A percentile compares a stretch with the other conserved stretches of the same genome.
Conservation (phyloP, 1,140 invertebrate genomes). For the Yoshiicerus persimilis region DNA sequence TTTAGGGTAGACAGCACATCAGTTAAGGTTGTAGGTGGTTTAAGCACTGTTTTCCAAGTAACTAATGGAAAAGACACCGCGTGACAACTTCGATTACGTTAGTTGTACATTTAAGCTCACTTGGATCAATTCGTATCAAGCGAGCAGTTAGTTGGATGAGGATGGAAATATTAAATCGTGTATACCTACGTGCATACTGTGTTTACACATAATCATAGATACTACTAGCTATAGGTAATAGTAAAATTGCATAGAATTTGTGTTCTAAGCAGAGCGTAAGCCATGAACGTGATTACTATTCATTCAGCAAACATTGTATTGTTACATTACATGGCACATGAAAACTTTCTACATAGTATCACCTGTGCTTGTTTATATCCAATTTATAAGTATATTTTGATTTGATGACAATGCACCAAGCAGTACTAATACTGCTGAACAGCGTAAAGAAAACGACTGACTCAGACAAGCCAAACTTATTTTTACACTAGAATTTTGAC, state of each 20-base stretch:
- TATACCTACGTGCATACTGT: background rate
- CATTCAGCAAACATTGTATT: slow-evolving; percentile 2
- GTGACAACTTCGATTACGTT: background rate
- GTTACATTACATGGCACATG: slow-evolving; percentile 21
- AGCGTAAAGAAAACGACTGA: background rate
- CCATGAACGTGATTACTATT: slow-evolving; percentile 9
- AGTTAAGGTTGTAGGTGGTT: background rate
- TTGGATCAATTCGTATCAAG: background rate
- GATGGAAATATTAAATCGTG: background rate
- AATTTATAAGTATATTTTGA: background rate
- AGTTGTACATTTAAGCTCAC: background rate
- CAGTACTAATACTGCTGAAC: background rate
- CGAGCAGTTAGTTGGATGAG: background rate
- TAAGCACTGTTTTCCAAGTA: background rate
- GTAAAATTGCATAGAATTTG: background rate
- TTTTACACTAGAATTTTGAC: background rate
- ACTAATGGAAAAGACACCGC: background rate
- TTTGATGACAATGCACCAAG: background rate
- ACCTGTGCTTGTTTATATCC: background rate
- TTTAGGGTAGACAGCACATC: background rate
- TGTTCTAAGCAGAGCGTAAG: background rate
- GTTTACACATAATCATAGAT: background rate
- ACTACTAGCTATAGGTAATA: background rate
- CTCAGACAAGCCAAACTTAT: background rate
- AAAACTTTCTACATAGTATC: slow-evolving; percentile 7